Conservation (phyloP, 2,113 vertebrate species). For the Psittacus erithacus region DNA sequence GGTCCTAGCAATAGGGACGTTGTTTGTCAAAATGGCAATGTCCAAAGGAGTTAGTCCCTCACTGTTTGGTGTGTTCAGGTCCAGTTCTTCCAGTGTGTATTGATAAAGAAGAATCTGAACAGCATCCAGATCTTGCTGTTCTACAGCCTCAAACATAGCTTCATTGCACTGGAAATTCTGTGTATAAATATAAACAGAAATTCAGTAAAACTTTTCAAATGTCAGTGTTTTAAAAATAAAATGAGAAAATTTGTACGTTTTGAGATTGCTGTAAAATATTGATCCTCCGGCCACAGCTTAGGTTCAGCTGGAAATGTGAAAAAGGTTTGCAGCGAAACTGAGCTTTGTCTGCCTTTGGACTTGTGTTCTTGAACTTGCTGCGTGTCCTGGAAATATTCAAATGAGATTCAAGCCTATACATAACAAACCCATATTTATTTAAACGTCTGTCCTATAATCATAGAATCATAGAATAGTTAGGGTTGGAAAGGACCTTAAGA, state of each 20-base stretch:
- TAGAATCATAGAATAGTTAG: too few species aligned
- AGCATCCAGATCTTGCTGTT: conserved; percentile 93
- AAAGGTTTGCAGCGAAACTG: background rate
- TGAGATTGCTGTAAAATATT: background rate
- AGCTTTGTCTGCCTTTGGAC: background rate
- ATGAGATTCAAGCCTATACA: background rate
- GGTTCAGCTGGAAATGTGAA: background rate
- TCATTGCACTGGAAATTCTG: conserved; percentile 92
- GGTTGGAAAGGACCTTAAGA: too few species aligned
- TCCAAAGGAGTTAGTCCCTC: conserved; percentile 92
- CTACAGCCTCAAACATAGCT: conserved; percentile 92
- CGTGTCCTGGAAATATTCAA: background rate
- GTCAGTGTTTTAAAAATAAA: background rate
- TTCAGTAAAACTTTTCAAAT: background rate
- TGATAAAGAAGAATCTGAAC: conserved; percentile 92
- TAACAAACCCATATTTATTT: background rate
- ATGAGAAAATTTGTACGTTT: background rate
- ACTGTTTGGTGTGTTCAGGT: conserved; percentile 92
- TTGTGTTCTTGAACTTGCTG: background rate
- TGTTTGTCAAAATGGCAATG: conserved; percentile 95
- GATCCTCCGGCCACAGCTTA: background rate
- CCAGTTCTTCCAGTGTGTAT: conserved; percentile 89
- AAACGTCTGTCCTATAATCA: background rate
- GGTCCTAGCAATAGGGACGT: conserved; percentile 88
- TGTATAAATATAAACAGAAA: background rate